Conservation (phyloP, 2,888 invertebrate genomes). For the Melinaea marsaeus region DNA sequence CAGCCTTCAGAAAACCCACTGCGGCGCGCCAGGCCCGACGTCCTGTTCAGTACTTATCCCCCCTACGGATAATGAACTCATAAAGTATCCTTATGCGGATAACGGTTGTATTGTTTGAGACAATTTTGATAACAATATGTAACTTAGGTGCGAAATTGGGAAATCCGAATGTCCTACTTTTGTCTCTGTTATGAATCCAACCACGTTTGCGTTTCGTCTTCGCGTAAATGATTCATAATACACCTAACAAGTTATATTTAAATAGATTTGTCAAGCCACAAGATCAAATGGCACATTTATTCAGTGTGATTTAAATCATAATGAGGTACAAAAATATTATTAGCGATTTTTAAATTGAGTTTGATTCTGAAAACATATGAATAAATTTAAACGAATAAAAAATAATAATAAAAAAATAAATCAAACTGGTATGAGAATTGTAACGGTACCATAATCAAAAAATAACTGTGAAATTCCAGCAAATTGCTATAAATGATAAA, state of each 20-base stretch:
- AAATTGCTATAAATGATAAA: too few relatives aligned
- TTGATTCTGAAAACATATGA: too few relatives aligned
- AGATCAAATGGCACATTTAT: conserved; percentile 11
- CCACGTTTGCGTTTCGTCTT: conserved; percentile 21
- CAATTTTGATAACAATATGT: conserved; percentile 46
- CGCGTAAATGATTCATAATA: conserved; percentile 10
- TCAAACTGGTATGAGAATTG: too few relatives aligned
- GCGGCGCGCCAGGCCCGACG: conserved; percentile 58
- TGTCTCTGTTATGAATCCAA: conserved; percentile 27
- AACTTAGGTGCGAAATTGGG: conserved; percentile 48
- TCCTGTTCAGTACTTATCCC: conserved; percentile 63
- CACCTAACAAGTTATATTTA: neutral
- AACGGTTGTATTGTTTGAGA: conserved; percentile 59
- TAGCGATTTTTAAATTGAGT: too few relatives aligned
- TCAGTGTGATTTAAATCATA: neutral
- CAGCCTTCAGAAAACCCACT: conserved; percentile 78
- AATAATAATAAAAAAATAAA: too few relatives aligned
- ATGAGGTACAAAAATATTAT: too few relatives aligned
- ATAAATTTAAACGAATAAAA: too few relatives aligned
- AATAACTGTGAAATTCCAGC: too few relatives aligned
- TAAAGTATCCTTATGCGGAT: conserved; percentile 54
- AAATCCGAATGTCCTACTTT: conserved; percentile 51
- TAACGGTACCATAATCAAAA: too few relatives aligned
- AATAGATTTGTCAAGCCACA: conserved; percentile 2
- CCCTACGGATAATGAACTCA: conserved; percentile 48